A percentile compares a stretch with the other conserved stretches of the same genome.
These are phyloP conservation scores for Corella eumyota DNA, from an alignment of 23 tunicate genomes.

Conservation along the genomic window DNA sequence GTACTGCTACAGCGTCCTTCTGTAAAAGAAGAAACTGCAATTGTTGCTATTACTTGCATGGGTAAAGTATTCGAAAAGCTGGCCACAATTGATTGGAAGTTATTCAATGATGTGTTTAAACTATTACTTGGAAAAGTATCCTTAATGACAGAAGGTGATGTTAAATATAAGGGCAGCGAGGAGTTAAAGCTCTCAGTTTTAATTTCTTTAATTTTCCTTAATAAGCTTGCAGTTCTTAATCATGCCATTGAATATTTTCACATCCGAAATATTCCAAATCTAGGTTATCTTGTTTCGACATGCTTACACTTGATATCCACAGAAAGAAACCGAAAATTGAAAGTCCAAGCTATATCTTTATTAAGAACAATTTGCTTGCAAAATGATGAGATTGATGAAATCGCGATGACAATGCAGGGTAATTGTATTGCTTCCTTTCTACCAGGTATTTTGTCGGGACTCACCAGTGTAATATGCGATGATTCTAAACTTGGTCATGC, in stretches of 20 bases:
- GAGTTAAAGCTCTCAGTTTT: conserved; percentile 21
- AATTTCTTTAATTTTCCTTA: conserved; percentile 4
- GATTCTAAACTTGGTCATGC: conserved; percentile 22
- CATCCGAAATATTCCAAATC: conserved; percentile 11
- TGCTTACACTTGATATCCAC: conserved; percentile 10
- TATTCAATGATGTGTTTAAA: conserved; percentile 24
- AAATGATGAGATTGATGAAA: no score
- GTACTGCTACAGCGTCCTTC: conserved; percentile 1
- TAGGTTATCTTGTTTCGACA: conserved; percentile 58
- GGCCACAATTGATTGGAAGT: conserved; percentile 18
- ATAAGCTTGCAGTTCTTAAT: conserved; percentile 4
- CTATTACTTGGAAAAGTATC: conserved; percentile 10
- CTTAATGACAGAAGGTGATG: background rate
- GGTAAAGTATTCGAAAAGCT: conserved; percentile 13
- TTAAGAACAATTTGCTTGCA: conserved; percentile 15
- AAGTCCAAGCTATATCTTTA: conserved; percentile 22
- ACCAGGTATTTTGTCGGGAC: conserved; percentile 31
- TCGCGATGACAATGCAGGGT: no score
- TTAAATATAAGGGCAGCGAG: conserved; percentile 38
- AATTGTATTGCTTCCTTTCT: conserved; percentile 50
- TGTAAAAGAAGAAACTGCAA: conserved; percentile 27
- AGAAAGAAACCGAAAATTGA: conserved; percentile 11
- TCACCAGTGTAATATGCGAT: conserved; percentile 22
- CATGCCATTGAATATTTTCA: conserved; percentile 18
- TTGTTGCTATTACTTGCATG: conserved; percentile 15